Base-by-base conservation (phyloP, 1,140 invertebrate species). In the Thalassaphorura encarpata region DNA sequence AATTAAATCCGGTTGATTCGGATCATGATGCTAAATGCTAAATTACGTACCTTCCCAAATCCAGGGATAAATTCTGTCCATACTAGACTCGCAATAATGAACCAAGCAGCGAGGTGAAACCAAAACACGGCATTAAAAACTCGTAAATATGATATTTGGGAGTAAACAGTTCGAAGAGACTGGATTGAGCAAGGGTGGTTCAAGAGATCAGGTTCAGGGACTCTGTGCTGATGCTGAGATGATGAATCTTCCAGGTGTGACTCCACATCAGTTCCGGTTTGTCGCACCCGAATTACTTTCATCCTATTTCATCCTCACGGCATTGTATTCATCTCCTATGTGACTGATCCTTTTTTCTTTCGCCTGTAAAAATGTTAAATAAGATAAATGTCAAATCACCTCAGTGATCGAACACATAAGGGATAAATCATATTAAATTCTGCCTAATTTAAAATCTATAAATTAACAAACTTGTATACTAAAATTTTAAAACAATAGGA, bases 41-140 rank as follows among this genome's bases (percentile, higher is more conserved):
- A 43, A 27, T 21, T 18, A 5, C 27, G 33, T 39, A 57, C 49
- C 41, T 52, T 58, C n/a, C 60, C 60, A 43, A 62, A 62, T 18
- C 60, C 60, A 26, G 60, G 60, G 16, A 63, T 52, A 24, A 60
- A 60, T 52, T 63, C 57, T 18, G 57, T 63, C 57, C 57, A 63
- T 21, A 60, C 60, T 16, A 63, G 31, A 24, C 41, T 47, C 3
- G 42, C 19, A 18, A 63, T 54, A 27, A 63, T 48, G 8, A 19
- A 21, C 61, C 61, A 63, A 24, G 54, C 52, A 13, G 52, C 26
- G 8, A 60, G 46, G 2, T 51, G 43, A 41, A 63, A 63, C 61
- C 61, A 63, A n/a, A 63, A 23, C 8, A 60, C 29, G 21, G 58
- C 31, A 28, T 60, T 63, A 13, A 50, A 50, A 8, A 63, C 52